A percentile compares a stretch with the other conserved stretches of the same genome.
These are phyloP conservation scores for Xylocopa sonorina DNA, from an alignment of 1,140 invertebrate genomes.

Conservation along the genomic window DNA sequence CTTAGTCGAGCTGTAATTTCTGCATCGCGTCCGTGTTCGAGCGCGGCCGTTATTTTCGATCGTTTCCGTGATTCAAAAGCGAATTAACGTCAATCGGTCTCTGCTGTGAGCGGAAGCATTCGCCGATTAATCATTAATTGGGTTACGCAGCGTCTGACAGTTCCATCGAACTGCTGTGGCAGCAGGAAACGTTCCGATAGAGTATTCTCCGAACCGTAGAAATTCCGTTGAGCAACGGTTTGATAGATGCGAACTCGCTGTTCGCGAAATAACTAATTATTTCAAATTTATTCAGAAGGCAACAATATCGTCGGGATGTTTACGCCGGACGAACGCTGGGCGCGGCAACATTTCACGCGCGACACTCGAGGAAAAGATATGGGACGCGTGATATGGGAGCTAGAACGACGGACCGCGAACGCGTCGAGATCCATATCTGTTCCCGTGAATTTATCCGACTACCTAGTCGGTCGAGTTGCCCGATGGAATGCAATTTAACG, in stretches of 20 bases:
- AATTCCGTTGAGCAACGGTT: too few relatives aligned
- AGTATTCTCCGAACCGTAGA: not conserved
- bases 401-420: not conserved
- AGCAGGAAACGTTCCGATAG: too few relatives aligned
- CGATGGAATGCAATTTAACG: not conserved
- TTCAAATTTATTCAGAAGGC: not conserved
- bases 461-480: too few relatives aligned
- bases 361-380: not conserved
- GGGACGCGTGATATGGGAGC: not conserved
- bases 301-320: not conserved
- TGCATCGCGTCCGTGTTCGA: not conserved
- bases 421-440: not conserved
- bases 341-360: not conserved
- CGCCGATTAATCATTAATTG: conserved; percentile 20
- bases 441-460: not conserved
- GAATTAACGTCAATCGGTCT: not conserved
- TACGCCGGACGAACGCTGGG: not conserved
- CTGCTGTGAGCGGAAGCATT: not conserved
- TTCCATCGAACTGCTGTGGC: too few relatives aligned
- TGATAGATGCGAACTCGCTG: too few relatives aligned
- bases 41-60: not conserved
- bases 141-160: not conserved
- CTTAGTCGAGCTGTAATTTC: conserved; percentile 6
- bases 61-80: not conserved
- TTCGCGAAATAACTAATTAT: too few relatives aligned